Evolutionary conservation across 2,888 invertebrate genomes (phyloP).

Genomic region (Noctua pronuba): DNA sequence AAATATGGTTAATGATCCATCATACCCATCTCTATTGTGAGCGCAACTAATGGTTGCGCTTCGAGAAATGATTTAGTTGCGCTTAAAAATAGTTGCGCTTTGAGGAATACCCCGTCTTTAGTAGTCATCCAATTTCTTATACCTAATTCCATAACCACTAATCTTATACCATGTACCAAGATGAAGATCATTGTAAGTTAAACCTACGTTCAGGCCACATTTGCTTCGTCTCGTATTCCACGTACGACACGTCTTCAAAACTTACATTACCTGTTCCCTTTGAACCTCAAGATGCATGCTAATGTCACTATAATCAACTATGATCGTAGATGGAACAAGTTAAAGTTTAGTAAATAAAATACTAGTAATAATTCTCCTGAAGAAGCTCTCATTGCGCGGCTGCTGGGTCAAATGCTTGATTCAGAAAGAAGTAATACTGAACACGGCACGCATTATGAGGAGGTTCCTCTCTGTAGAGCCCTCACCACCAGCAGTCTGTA

Average conservation of each 20-base stretch:
- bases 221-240: conserved; percentile 39
- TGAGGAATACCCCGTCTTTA: too few species aligned
- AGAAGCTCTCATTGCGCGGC: too few species aligned
- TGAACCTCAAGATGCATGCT: conserved; percentile 31
- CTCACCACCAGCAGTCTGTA: background rate
- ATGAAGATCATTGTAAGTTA: conserved; percentile 11
- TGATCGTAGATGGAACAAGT: background rate
- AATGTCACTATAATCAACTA: conserved; percentile 24
- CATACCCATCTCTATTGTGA: too few species aligned
- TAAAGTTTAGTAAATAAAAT: background rate
- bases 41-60: too few species aligned
- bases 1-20: too few species aligned
- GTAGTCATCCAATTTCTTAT: background rate
- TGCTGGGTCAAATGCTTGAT: too few species aligned
- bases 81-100: too few species aligned
- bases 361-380: background rate
- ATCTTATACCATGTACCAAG: background rate
- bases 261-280: conserved; percentile 35
- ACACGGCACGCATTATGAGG: too few species aligned
- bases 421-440: too few species aligned
- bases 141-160: background rate
- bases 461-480: background rate
- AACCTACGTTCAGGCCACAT: conserved; percentile 1
- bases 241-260: conserved; percentile 38
- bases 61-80: too few species aligned